Evolutionary conservation across 2,888 invertebrate species (phyloP).

Genomic region (Eucera pruinosa): DNA sequence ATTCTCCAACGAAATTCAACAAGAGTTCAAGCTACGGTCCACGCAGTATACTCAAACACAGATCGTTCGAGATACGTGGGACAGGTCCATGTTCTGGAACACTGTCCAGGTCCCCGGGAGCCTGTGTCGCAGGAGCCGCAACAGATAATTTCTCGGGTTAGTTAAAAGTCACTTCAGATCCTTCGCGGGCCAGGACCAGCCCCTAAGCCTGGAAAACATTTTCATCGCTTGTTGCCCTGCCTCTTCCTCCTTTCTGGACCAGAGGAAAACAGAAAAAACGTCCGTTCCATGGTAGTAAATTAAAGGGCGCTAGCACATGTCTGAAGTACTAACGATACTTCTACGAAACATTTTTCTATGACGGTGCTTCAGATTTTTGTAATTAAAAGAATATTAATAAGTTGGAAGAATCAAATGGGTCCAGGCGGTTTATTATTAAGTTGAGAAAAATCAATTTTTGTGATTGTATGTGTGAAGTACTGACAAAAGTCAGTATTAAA

Average conservation of each 20-base stretch:
- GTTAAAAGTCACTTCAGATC: constrained; percentile 77
- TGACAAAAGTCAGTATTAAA: too few species aligned
- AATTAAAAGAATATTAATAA: background rate
- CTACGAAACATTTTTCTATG: background rate
- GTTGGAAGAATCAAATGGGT: too few species aligned
- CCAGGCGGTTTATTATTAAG: too few species aligned
- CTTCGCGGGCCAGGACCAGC: constrained; percentile 37
- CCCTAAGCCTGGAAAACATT: constrained; percentile 72
- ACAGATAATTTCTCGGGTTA: constrained; percentile 77
- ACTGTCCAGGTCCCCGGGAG: constrained; percentile 76
- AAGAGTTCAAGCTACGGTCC: constrained; percentile 9
- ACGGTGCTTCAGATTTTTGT: background rate
- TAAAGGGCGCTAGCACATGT: constrained; percentile 67
- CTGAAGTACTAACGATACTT: constrained; percentile 13
- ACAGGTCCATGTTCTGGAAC: constrained; percentile 69
- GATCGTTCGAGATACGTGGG: constrained; percentile 65
- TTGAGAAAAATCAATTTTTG: too few species aligned
- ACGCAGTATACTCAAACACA: constrained; percentile 21
- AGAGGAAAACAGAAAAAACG: constrained; percentile 33
- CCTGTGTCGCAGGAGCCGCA: constrained; percentile 55
- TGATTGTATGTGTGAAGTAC: too few species aligned
- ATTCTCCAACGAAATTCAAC: background rate
- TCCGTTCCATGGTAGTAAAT: constrained; percentile 54
- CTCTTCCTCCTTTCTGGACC: background rate
- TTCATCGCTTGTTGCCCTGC: constrained; percentile 55